Base-by-base conservation (phyloP, 2,888 invertebrate genomes). In the Drosophila bunnanda region DNA sequence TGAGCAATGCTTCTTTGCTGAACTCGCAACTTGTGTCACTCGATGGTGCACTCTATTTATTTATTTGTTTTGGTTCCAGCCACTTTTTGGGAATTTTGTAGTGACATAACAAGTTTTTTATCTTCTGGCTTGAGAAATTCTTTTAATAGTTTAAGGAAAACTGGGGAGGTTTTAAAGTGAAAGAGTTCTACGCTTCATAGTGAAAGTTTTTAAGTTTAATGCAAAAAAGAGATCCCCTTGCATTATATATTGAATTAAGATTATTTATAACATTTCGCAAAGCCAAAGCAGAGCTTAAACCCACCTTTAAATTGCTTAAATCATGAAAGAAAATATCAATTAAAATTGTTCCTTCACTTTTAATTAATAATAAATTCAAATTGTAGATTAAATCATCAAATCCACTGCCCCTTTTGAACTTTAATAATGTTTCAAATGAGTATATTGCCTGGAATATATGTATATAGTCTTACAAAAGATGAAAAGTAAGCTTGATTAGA, bases 401-500 rank as follows among this genome's bases (percentile, higher is more conserved):
- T 8, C 13, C 1, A 2, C 13, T 20, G 8, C 30, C 12, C 10
- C 8, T 7, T 50, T 50, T 15, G 13, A 15, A 15, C 32, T 9
- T 8, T 10, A 20, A 32, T 32, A 32, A 50, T 9, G 32, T 20
- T 1, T 20, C 13, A 8, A 8, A 20, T 32, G 0, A 32, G 48
- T 8, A 13, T 13, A 20, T 17, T 17, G 20, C 17, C 15, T 5
- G 1, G 20, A 34, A 20, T 7, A 52, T 12, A 22, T 48, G 13
- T 20, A 32, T 52, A 36, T n/a, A 15, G 30, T 30, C 22, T 38
- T n/a, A 44, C 25, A 54, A 54, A 22, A 39, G 46, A 57, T 39
- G 48, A 46, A 43, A 57, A 60, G 57, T 50, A 69, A 68, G 46
- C 66, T 78, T 90, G 82, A 90, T 90, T 90, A 78, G 86, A 78